Percentiles rank a stretch among this genome's conserved stretches.
Conservation (phyloP, 2,888 invertebrate genomes). For the Eumacrocentrus americanus region DNA sequence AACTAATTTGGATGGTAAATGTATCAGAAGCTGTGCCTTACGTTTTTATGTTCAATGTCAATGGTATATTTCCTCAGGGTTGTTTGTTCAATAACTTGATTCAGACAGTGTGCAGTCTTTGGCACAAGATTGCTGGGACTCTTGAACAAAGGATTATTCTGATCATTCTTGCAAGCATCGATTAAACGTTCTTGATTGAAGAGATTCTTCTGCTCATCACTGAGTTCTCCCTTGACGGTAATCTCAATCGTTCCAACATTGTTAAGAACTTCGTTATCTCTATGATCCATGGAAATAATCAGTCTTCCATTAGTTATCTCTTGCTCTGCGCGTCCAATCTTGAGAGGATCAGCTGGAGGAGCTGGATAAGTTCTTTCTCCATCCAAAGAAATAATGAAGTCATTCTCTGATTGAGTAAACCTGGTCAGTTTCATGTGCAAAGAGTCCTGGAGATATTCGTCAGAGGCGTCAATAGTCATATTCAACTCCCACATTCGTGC, state of each 20-base stretch:
- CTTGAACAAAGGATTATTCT: conserved; percentile 39
- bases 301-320: conserved; percentile 51
- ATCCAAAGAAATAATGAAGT: conserved; percentile 58
- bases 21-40: no score
- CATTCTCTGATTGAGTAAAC: conserved; percentile 49
- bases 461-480: conserved; percentile 44
- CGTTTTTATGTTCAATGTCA: conserved; percentile 46
- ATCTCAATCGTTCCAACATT: conserved; percentile 51
- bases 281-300: conserved; percentile 48
- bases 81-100: conserved; percentile 43
- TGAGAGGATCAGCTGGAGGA: conserved; percentile 32
- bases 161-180: conserved; percentile 43
- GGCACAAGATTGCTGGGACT: conserved; percentile 43
- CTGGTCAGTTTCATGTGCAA: conserved; percentile 51
- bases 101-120: conserved; percentile 44
- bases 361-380: conserved; percentile 47
- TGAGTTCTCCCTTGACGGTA: conserved; percentile 49
- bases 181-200: conserved; percentile 37
- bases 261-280: conserved; percentile 48
- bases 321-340: conserved; percentile 39
- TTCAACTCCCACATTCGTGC: conserved; percentile 55
- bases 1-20: no score
- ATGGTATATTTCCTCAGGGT: conserved; percentile 55
- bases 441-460: conserved; percentile 48
- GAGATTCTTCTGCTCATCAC: conserved; percentile 53